Evolutionary conservation across 2,888 invertebrate species (phyloP).

Genomic region (Drosophila neotestacea): DNA sequence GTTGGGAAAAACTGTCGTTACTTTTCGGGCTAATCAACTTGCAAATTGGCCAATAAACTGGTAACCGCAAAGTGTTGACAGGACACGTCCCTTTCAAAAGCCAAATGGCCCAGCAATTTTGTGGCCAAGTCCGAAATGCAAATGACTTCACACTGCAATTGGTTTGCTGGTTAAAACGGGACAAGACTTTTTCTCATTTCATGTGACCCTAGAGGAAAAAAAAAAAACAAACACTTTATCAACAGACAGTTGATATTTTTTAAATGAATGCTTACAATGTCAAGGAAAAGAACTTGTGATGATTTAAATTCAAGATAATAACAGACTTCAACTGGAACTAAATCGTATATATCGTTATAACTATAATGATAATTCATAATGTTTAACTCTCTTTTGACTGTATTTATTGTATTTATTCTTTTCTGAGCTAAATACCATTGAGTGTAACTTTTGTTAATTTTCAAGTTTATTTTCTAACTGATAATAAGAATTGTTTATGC

Average conservation of each 20-base stretch:
- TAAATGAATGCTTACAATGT: not conserved
- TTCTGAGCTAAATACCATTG: too few relatives aligned
- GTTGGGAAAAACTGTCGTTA: slow-evolving; percentile 13
- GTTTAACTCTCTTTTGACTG: too few relatives aligned
- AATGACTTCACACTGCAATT: slow-evolving; percentile 11
- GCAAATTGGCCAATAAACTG: slow-evolving; percentile 68
- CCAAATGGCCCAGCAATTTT: slow-evolving; percentile 47
- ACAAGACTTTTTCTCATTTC: not conserved
- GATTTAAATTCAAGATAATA: too few relatives aligned
- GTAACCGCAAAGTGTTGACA: slow-evolving; percentile 50
- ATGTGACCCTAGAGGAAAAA: not conserved
- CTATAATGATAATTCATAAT: too few relatives aligned
- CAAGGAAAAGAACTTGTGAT: too few relatives aligned
- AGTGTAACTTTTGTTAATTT: too few relatives aligned
- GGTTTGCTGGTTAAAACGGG: not conserved
- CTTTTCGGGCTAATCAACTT: slow-evolving; percentile 64
- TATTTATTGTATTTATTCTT: too few relatives aligned
- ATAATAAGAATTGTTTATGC: too few relatives aligned
- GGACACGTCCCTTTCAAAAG: slow-evolving; percentile 44
- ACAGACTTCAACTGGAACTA: too few relatives aligned
- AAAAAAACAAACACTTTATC: not conserved
- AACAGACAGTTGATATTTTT: not conserved
- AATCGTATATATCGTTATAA: too few relatives aligned
- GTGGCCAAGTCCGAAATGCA: slow-evolving; percentile 10
- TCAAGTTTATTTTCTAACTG: too few relatives aligned